Evolutionary conservation across 1,140 invertebrate species (phyloP).

Genomic region (Rhyacophila brunnea): DNA sequence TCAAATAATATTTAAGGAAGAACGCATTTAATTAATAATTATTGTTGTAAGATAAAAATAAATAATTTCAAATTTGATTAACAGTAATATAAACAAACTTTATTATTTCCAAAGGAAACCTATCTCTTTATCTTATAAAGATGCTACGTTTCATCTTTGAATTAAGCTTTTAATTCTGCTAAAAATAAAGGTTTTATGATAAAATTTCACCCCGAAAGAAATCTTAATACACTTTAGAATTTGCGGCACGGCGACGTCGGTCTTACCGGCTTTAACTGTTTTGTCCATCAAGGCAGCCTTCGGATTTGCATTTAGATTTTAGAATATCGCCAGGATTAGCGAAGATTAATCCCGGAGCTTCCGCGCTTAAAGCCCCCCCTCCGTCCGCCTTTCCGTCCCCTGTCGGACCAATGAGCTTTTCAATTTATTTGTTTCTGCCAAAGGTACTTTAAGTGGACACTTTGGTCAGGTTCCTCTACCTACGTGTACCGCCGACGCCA

Average conservation of each 20-base stretch:
- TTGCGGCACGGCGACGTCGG: neutral
- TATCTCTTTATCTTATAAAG: too few species aligned
- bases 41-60: too few species aligned
- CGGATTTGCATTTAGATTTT: constrained; percentile 37
- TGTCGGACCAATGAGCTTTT: constrained; percentile 32
- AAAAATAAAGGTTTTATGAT: too few species aligned
- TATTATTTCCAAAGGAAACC: too few species aligned
- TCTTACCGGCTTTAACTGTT: constrained; percentile 1
- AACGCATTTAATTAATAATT: too few species aligned
- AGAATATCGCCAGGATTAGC: constrained; percentile 35
- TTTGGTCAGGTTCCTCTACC: constrained; percentile 2
- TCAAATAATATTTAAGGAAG: too few species aligned
- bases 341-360: constrained; percentile 31
- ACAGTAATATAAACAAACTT: too few species aligned
- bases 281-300: constrained; percentile 11
- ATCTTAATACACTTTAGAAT: neutral
- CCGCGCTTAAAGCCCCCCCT: constrained; percentile 29
- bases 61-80: too few species aligned
- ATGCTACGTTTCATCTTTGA: too few species aligned
- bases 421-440: constrained; percentile 32
- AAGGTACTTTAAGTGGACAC: constrained; percentile 14
- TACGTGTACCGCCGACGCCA: too few species aligned
- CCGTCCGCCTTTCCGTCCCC: constrained; percentile 4
- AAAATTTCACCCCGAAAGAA: too few species aligned
- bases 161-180: too few species aligned